These are phyloP conservation scores for cattle (Bos taurus) DNA, from an alignment of 2,113 vertebrate species.

Conservation along the genomic window ARS-UCD2.0 NC_037330.1:29532501-29533000, in stretches of 20 bases:
- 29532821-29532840: not conserved
- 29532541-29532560: not conserved
- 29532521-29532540: not conserved
- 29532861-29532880: not conserved
- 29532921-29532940: not conserved
- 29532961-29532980: not conserved
- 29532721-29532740: not conserved
- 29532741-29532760: not conserved
- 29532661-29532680: not conserved
- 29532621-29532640: not conserved
- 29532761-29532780: not conserved
- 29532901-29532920: not conserved
- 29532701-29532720: not conserved
- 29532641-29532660: not conserved
- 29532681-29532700: not conserved
- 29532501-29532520: not conserved
- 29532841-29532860: constrained; percentile 10
- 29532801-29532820: not conserved
- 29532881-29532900: not conserved
- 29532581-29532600: not conserved
- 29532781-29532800: not conserved
- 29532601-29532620: not conserved
- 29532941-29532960: not conserved
- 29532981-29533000: not conserved
- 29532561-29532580: not conserved